Evolutionary conservation across 2,888 invertebrate species (phyloP), one percentile per base, ranked within the genome.

Genomic region (Anagyrus pseudococci): DNA sequence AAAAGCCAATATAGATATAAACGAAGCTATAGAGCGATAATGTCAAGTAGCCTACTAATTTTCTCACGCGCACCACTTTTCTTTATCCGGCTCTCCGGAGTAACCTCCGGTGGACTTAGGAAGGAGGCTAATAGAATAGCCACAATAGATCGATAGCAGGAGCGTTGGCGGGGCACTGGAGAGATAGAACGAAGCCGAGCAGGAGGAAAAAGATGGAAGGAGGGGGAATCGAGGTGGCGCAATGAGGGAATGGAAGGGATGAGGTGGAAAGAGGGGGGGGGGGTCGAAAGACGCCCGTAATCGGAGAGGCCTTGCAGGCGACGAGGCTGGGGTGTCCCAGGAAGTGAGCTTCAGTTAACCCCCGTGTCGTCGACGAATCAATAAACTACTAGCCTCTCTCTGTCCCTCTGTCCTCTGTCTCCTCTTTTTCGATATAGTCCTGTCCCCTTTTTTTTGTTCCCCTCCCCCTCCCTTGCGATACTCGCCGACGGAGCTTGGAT

Each of bases 281-380:
- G 20, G 50, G n/a, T 33, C 23, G 37, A 60, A 48, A 54, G 67
- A 47, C 56, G 26, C 25, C 46, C 60, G 70, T 73, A 73, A 73
- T 73, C 70, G 62, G 69, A 72, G 71, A 69, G 64, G 67, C 63
- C 61, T 70, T 67, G 68, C 57, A 58, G 61, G 62, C 58, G 67
- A 62, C 59, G 62, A 64, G 56, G 66, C 56, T 29, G 47, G 68
- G 67, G 47, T 70, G 69, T 70, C 68, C 64, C 69, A 70, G 72
- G 72, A 72, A 73, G 69, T 68, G 69, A 73, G 71, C 71, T 66
- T 72, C 67, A 64, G 68, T 71, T 68, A 67, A 66, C 68, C 66
- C 40, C 61, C 58, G 62, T 61, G 70, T 71, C 68, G 61, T 65
- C 64, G 59, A 62, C 60, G 68, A 74, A 73, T 74, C 72, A 69